Evolutionary conservation across 2,888 invertebrate genomes (phyloP), one percentile per base, ranked within the genome.

Genomic region (Oxytorus armatus): DNA sequence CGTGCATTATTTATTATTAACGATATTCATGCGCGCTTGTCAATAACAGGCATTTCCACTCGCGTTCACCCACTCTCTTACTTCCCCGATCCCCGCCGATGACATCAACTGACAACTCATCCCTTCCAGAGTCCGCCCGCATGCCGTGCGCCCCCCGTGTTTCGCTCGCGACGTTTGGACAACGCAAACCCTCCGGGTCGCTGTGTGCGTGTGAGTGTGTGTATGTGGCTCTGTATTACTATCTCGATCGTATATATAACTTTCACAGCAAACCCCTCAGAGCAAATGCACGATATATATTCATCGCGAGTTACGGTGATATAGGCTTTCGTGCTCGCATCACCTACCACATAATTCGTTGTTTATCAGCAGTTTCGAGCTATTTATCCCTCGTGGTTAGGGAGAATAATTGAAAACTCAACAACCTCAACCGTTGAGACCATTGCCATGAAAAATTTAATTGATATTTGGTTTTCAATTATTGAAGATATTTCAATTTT

Each of bases 41-140:
- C 91, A 90, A 89, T 89, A 88, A 87, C 91, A 91, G 88, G 83
- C 85, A 85, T 88, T 88, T 90, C 89, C 90, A 90, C 89, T 90
- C 86, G 86, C 74, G 66, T 84, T 55, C 53, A 14, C 18, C 18
- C 55, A 10, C 47, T 53, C 29, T 21, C 25, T 16, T 23, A 10
- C 18, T 11, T 55, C 3, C 39, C 36, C 55, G 10, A 39, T 11
- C n/a, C 44, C 29, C 68, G 14, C 66, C 55, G 73, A 80, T 77
- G 80, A 77, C 77, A 77, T 77, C 73, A 23, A 80, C 80, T 74
- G 80, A 80, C 80, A 80, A 72, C 70, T 39, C 33, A 42, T 77
- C 72, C 51, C 57, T n/a, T n/a, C n/a, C n/a, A n/a, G 57, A 63
- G 63, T 47, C 21, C 49, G 21, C 39, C 51, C 53, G 70, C 39